These are phyloP conservation scores for Microcebus griseorufus DNA, from an alignment of 2,113 vertebrate genomes.

Conservation along the genomic window DNA sequence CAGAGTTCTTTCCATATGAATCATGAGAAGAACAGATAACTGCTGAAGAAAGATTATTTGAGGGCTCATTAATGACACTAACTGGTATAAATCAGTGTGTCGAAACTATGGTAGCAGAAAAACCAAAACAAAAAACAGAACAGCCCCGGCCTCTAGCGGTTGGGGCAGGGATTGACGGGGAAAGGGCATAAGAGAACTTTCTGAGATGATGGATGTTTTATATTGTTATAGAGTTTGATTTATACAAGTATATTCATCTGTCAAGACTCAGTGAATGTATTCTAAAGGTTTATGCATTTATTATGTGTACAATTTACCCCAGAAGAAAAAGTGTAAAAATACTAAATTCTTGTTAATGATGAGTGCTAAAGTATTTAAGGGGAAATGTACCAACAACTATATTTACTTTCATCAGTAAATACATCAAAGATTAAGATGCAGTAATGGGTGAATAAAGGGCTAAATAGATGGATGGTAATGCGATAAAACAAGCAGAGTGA, in stretches of 20 bases:
- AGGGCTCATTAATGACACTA: background rate
- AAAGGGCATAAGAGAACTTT: background rate
- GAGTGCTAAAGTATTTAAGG: conserved; percentile 10
- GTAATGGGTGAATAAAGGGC: background rate
- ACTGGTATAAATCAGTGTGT: background rate
- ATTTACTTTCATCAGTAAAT: background rate
- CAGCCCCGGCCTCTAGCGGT: background rate
- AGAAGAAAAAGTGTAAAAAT: conserved; percentile 37
- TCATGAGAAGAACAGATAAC: conserved; percentile 22
- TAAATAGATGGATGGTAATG: background rate
- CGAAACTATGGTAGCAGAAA: background rate
- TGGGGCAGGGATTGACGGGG: background rate
- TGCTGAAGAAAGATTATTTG: conserved; percentile 15
- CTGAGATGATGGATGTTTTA: background rate
- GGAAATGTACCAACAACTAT: background rate
- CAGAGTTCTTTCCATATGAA: conserved; percentile 5
- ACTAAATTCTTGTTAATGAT: background rate
- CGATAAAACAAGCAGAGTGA: background rate
- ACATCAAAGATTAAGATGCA: background rate
- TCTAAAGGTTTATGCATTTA: conserved; percentile 21
- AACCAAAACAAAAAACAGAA: background rate
- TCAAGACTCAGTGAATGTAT: background rate
- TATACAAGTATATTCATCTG: background rate
- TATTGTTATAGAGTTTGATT: background rate
- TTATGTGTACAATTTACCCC: background rate